Conservation (phyloP, 2,113 vertebrate genomes). For the Chloropsis hardwickii region DNA sequence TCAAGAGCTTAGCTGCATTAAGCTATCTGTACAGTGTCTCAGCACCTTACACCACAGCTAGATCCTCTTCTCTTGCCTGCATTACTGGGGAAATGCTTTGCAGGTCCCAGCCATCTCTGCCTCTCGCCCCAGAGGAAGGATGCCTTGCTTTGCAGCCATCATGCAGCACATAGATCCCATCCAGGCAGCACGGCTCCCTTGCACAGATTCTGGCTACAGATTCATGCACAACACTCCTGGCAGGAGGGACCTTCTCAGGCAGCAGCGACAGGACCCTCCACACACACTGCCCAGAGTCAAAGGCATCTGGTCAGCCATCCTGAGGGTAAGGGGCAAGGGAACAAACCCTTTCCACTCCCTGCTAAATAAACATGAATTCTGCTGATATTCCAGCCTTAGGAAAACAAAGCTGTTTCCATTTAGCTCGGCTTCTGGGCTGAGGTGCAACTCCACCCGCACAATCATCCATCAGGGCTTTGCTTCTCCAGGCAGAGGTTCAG, state of each 20-base stretch:
- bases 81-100: not conserved
- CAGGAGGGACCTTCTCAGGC: not conserved
- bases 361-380: conserved; percentile 33
- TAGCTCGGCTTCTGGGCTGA: conserved; percentile 28
- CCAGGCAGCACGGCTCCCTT: not conserved
- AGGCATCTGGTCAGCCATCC: not conserved
- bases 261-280: not conserved
- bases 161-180: not conserved
- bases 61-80: not conserved
- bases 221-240: not conserved
- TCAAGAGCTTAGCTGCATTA: conserved; percentile 10
- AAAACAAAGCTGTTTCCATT: conserved; percentile 67
- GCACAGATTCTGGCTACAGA: not conserved
- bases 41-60: conserved; percentile 11
- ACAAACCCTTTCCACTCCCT: not conserved
- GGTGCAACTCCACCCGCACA: conserved; percentile 29
- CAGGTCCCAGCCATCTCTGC: not conserved
- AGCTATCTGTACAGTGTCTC: not conserved
- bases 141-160: not conserved
- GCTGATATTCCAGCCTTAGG: conserved; percentile 28
- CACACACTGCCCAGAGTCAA: not conserved
- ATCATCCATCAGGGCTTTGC: not conserved
- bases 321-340: not conserved
- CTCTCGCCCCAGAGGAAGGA: not conserved
- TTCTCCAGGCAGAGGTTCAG: conserved; percentile 37